Conservation (phyloP, 2,888 invertebrate genomes). For the Exocentrus adspersus region DNA sequence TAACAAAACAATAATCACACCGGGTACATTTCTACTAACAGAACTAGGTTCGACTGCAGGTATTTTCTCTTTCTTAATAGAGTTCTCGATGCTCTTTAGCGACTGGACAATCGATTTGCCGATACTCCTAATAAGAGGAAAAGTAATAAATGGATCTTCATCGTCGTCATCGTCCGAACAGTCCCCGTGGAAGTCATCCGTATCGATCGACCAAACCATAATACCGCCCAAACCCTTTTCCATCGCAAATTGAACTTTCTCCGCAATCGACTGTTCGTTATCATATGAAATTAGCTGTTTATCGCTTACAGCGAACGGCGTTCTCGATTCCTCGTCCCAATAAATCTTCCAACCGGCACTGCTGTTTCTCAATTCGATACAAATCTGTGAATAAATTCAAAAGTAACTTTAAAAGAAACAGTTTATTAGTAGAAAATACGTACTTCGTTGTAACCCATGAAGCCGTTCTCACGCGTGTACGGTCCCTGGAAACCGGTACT, state of each 20-base stretch:
- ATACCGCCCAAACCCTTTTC: conserved; percentile 77
- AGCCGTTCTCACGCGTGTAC: conserved; percentile 81
- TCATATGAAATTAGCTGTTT: conserved; percentile 81
- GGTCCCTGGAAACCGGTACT: conserved; percentile 79
- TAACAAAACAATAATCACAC: neutral
- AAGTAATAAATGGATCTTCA: conserved; percentile 67
- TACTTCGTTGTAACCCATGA: conserved; percentile 90
- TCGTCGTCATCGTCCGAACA: conserved; percentile 69
- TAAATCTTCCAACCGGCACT: conserved; percentile 72
- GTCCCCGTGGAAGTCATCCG: conserved; percentile 83
- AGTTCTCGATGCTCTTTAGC: conserved; percentile 64
- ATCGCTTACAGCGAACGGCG: conserved; percentile 71
- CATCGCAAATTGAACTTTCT: conserved; percentile 77
- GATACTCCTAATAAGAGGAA: conserved; percentile 77
- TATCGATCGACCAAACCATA: conserved; percentile 92
- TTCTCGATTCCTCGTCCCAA: conserved; percentile 76
- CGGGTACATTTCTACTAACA: neutral
- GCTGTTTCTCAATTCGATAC: conserved; percentile 69
- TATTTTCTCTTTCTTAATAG: conserved; percentile 41
- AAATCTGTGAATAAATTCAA: conserved; percentile 69
- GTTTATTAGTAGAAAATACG: conserved; percentile 29
- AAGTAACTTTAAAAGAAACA: no score
- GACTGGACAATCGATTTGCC: conserved; percentile 73
- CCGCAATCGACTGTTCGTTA: conserved; percentile 76
- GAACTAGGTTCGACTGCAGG: conserved; percentile 11